Evolutionary conservation across 2,797 vertebrate species (phyloP).

Genomic region (Coendou prehensilis): DNA sequence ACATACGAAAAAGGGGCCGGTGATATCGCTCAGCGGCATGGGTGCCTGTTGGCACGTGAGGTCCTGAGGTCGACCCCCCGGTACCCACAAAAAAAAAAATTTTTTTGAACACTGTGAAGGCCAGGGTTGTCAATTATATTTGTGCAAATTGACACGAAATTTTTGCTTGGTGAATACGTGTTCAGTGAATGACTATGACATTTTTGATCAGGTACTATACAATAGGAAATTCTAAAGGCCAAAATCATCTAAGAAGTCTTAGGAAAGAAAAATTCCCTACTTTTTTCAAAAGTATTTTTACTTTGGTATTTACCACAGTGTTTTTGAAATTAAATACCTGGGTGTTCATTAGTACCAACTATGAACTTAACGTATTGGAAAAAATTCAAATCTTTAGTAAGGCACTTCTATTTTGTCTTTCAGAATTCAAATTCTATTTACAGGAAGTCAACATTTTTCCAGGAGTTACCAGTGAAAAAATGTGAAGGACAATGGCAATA

Average conservation of each 20-base stretch:
- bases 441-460: background rate
- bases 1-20: no score
- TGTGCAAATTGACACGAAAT: background rate
- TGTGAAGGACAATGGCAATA: background rate
- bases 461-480: slow-evolving; percentile 13
- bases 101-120: background rate
- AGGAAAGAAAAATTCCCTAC: background rate
- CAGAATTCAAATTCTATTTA: slow-evolving; percentile 24
- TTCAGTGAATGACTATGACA: background rate
- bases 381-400: background rate
- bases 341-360: background rate
- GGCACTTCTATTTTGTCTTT: background rate
- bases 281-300: background rate
- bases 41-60: no score
- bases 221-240: background rate
- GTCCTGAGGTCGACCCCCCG: no score
- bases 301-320: background rate
- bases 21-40: no score
- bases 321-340: slow-evolving; percentile 24
- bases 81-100: no score
- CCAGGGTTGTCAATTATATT: background rate
- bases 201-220: slow-evolving; percentile 4
- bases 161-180: background rate
- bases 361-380: slow-evolving; percentile 7
- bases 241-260: slow-evolving; percentile 2